phyloP scores from a whole-genome alignment of 2,113 vertebrate species.

The Cathartes aura region DNA sequence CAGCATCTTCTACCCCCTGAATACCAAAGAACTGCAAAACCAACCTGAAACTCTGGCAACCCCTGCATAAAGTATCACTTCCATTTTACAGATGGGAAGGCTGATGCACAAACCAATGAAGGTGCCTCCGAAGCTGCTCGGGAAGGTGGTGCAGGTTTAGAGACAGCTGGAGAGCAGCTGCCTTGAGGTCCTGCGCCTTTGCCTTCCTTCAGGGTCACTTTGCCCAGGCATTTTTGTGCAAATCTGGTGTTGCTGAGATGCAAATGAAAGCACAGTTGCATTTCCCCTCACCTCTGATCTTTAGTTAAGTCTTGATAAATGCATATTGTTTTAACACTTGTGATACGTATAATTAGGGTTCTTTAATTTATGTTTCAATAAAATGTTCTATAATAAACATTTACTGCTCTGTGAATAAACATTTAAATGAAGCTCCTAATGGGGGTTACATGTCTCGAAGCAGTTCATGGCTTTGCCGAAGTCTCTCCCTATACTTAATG shows the following conservation, averaged over 20 bases:
- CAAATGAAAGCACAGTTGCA: slow-evolving; percentile 36
- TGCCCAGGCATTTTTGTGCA: neutral
- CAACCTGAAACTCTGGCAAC: neutral
- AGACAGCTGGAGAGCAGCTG: neutral
- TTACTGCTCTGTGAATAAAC: slow-evolving; percentile 84
- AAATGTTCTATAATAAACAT: slow-evolving; percentile 78
- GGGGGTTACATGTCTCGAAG: slow-evolving; percentile 82
- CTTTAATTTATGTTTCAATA: slow-evolving; percentile 85
- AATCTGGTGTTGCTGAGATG: slow-evolving; percentile 10
- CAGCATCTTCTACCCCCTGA: neutral
- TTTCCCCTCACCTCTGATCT: slow-evolving; percentile 69
- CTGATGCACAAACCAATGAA: neutral
- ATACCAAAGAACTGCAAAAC: neutral
- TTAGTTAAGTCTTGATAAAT: slow-evolving; percentile 72
- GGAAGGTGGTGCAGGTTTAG: neutral
- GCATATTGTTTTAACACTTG: slow-evolving; percentile 70
- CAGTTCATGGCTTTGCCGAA: slow-evolving; percentile 78
- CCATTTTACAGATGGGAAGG: neutral
- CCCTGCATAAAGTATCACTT: neutral
- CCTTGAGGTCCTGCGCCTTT: neutral
- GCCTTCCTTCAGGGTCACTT: neutral
- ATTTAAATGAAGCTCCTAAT: slow-evolving; percentile 83
- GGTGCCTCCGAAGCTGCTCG: accelerated
- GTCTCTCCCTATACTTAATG: slow-evolving; percentile 83
- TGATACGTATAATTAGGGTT: slow-evolving; percentile 77